phyloP scores from a whole-genome alignment of 2,113 vertebrate species.

The Cottus gobio region DNA sequence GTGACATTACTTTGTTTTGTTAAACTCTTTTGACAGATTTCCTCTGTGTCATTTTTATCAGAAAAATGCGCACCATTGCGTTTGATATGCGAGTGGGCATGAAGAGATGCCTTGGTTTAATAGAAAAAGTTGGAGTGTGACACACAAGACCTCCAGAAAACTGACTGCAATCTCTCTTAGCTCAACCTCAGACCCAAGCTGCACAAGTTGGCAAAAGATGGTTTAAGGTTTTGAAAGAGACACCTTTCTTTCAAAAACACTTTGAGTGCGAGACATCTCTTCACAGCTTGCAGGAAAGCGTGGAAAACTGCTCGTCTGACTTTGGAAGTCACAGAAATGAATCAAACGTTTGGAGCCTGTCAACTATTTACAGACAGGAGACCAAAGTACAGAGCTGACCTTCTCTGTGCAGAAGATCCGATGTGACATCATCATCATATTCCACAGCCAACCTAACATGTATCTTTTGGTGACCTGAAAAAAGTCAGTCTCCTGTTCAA shows the following conservation, averaged over 20 bases:
- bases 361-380: slow-evolving; percentile 67
- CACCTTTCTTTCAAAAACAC: background rate
- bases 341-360: background rate
- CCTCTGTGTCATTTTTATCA: background rate
- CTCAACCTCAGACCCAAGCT: too few relatives aligned
- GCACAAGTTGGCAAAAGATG: background rate
- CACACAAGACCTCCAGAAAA: background rate
- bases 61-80: background rate
- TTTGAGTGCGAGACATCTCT: background rate
- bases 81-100: background rate
- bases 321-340: background rate
- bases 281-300: background rate
- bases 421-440: background rate
- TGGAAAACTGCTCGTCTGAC: too few relatives aligned
- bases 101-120: background rate
- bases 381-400: slow-evolving; percentile 58
- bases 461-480: background rate
- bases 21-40: background rate
- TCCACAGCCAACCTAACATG: background rate
- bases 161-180: background rate
- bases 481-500: background rate
- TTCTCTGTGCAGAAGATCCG: background rate
- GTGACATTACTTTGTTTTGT: background rate
- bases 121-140: background rate
- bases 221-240: background rate